Evolutionary conservation across 2,888 invertebrate genomes (phyloP), one percentile per base, ranked within the genome.

Genomic region (Choristoneura rosaceana): DNA sequence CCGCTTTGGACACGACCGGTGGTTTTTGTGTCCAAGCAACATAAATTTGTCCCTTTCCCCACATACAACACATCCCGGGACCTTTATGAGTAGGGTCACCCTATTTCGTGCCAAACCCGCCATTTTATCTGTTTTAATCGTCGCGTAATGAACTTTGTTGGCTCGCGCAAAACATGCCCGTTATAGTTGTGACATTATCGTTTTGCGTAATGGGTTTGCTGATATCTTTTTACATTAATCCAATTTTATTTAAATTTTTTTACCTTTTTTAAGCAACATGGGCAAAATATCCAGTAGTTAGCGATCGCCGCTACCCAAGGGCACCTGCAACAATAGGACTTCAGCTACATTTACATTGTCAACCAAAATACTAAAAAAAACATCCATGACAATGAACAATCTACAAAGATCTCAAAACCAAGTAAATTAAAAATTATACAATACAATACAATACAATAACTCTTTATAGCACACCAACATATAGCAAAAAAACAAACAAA

Each of bases 51-150:
- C 88, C 88, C 87, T 87, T 84, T 79, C 83, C 83, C 85, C 87
- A 80, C 84, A 83, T 82, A 86, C 81, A 87, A 87, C 88, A 87
- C 89, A 90, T 89, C 89, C 85, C 76, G 81, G 80, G 81, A 79
- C 85, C 87, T 89, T 91, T 92, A 92, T 92, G 92, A 93, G 90
- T 87, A 88, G 90, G 92, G 91, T 90, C 82, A 85, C 82, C 82
- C 82, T 79, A 81, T 79, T 82, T 82, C 79, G 83, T 84, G 83
- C 85, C 87, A 86, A 89, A 88, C 84, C 89, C 78, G 73, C 84
- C 87, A 87, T 91, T 91, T 89, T 89, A 89, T 91, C 89, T 87
- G 84, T 88, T 90, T 89, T 90, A 91, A 91, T 91, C 86, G 88
- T 76, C 80, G 79, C 80, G 82, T 89, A 89, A 91, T 92, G 86